phyloP scores from a whole-genome alignment of 2,113 vertebrate genomes.

The Tragelaphus buxtoni region DNA sequence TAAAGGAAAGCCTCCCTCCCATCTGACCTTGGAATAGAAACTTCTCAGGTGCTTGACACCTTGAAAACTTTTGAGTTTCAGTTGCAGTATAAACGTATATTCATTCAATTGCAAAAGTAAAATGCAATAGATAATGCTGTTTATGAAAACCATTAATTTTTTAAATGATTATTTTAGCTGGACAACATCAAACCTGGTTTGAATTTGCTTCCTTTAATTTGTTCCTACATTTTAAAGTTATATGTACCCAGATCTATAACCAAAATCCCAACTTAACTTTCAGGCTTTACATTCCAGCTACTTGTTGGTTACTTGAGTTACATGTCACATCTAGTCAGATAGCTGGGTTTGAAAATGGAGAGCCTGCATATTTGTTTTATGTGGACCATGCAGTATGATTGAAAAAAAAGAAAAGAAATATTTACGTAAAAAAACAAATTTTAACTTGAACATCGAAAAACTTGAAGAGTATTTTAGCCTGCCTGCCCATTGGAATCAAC shows the following conservation, averaged over 20 bases:
- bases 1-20: neutral
- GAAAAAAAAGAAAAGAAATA: neutral
- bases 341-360: neutral
- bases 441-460: neutral
- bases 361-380: neutral
- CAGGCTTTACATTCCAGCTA: neutral
- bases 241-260: neutral
- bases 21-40: neutral
- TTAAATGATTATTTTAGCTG: neutral
- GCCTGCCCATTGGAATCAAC: neutral
- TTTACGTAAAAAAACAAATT: neutral
- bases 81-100: neutral
- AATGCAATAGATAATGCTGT: neutral
- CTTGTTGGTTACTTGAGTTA: neutral
- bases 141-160: neutral
- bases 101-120: constrained; percentile 28
- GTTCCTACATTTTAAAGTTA: neutral
- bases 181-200: neutral
- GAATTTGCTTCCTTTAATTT: neutral
- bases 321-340: neutral
- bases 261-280: neutral
- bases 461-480: neutral
- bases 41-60: neutral
- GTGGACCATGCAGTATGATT: neutral
- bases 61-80: constrained; percentile 7